phyloP scores from a whole-genome alignment of 1,140 invertebrate genomes.

The Drosophila ambigua region DNA sequence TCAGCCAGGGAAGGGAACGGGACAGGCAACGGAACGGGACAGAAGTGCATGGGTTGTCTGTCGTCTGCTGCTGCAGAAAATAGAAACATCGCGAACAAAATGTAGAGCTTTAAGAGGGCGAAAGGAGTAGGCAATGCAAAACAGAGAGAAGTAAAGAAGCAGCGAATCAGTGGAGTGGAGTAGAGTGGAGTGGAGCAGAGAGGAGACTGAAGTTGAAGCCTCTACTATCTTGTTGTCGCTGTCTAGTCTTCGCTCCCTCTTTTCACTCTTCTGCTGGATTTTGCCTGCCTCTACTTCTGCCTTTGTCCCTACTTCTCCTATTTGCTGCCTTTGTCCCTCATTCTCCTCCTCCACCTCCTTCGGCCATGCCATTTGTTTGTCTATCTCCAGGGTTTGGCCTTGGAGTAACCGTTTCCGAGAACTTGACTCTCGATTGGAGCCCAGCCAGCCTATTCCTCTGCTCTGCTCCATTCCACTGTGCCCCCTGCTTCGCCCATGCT shows the following conservation, averaged over 20 bases:
- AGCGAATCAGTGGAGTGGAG: neutral
- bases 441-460: neutral
- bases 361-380: conserved; percentile 41
- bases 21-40: neutral
- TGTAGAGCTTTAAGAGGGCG: conserved; percentile 1
- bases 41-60: conserved; percentile 17
- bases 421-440: conserved; percentile 22
- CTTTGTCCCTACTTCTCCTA: conserved; percentile 24
- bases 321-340: conserved; percentile 23
- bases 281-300: neutral
- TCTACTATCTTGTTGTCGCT: too few species aligned
- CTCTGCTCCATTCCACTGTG: too few species aligned
- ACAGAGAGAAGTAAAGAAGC: neutral
- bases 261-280: too few species aligned
- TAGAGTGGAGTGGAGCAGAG: too few species aligned
- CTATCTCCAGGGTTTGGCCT: conserved; percentile 59
- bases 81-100: conserved; percentile 40
- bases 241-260: neutral
- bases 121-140: too few species aligned
- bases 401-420: conserved; percentile 78
- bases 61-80: conserved; percentile 28
- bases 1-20: too few species aligned
- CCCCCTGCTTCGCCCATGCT: neutral
- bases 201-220: too few species aligned
- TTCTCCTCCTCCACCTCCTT: too few species aligned